Base-by-base conservation (phyloP, 1,140 invertebrate species). In the Trialeurodes vaporariorum region DNA sequence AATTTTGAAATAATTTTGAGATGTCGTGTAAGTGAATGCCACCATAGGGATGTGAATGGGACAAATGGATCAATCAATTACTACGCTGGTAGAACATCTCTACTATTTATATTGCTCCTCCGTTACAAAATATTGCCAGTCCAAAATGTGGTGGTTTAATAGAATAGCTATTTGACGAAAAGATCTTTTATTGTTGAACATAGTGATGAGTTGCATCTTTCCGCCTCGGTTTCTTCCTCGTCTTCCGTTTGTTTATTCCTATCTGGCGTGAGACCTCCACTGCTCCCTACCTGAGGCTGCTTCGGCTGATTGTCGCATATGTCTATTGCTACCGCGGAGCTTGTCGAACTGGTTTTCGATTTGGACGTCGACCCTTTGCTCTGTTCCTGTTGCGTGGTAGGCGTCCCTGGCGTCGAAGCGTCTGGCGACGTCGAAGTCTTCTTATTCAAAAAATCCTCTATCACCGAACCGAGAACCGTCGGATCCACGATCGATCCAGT, bases 171-270 rank as follows among this genome's bases (percentile, higher is more conserved):
- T 82, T 88, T 88, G 34, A 90, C 89, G 76, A 92, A 91, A 9
- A 92, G 83, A 76, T 91, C 89, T 77, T 91, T 91, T 13, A 92
- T 79, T 12, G 89, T 89, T 49, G 89, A 86, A 77, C 89, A 91
- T 63, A 91, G 82, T 21, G 85, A 85, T 24, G 85, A 83, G 67
- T 91, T 88, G 77, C 88, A 90, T 12, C 86, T 82, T 68, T 88
- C 86, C 25, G 80, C 76, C 2, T 82, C 79, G 17, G 86, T 86
- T 34, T 87, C 85, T 58, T 86, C 85, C 12, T 86, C 84, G 40
- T 79, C 77, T 68, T 88, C 86, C 25, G 80, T 76, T 2, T 82
- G 79, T n/a, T 86, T 86, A 27, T 87, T 85, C 49, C 86, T 85
- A 13, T 86, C 84, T 27, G 79, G 77, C 24, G 61, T 26, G 22